Conservation (phyloP, 1,140 invertebrate species). For the Lerema accius region DNA sequence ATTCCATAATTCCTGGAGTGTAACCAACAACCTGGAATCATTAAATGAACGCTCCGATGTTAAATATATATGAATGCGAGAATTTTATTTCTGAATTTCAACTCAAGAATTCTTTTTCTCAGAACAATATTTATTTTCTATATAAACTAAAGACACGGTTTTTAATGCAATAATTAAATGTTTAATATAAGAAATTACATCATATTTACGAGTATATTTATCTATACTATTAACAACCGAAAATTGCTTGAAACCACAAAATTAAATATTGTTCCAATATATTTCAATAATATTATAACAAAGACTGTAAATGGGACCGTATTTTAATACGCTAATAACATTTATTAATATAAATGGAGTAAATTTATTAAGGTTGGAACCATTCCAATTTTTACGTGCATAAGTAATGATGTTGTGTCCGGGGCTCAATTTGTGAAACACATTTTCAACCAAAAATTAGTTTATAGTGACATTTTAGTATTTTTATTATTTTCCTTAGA, state of each 20-base stretch:
- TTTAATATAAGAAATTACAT: no score
- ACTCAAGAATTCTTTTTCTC: no score
- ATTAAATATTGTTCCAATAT: slow-evolving; percentile 16
- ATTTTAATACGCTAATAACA: slow-evolving; percentile 32
- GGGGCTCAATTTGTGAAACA: slow-evolving; percentile 24
- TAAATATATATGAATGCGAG: no score
- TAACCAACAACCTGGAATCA: no score
- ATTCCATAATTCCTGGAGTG: no score
- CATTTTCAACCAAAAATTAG: slow-evolving; percentile 24
- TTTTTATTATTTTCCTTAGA: background rate
- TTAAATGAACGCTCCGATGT: no score
- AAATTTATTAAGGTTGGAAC: slow-evolving; percentile 33
- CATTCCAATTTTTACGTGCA: slow-evolving; percentile 30
- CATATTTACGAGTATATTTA: no score
- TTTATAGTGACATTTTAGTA: background rate
- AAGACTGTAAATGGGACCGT: slow-evolving; percentile 21
- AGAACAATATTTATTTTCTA: no score
- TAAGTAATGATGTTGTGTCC: slow-evolving; percentile 33
- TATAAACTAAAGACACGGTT: no score
- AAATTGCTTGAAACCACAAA: slow-evolving; percentile 14
- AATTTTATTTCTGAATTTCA: no score
- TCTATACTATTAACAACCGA: no score
- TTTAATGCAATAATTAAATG: no score
- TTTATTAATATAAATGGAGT: slow-evolving; percentile 30
- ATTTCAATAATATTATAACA: slow-evolving; percentile 18